Evolutionary conservation across 2,888 invertebrate genomes (phyloP), one percentile per base, ranked within the genome.

Genomic region (Calameuta filiformis): DNA sequence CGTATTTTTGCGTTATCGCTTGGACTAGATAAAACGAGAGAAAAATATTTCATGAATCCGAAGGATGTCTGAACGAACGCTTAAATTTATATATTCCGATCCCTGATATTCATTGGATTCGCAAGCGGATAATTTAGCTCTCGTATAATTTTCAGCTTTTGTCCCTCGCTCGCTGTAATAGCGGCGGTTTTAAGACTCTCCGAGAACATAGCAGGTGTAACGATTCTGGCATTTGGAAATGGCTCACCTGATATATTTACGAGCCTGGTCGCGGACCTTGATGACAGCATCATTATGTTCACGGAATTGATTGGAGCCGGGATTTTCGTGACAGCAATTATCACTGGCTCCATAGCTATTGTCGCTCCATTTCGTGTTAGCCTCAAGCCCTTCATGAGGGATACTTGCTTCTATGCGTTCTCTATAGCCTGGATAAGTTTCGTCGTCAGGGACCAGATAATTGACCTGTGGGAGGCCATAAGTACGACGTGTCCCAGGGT

Each of bases 141-240:
- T 56, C 9, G 23, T 73, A 79, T 71, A 75, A 78, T 78, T 81
- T 83, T 12, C 84, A 94, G 94, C 81, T 93, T 94, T 82, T 94
- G 94, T 80, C 94, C 94, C n/a, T 90, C 93, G 1, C 84, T 94
- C 12, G 90, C 93, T 74, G 91, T 92, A 12, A 91, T 94, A 37
- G 92, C 94, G 1, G 85, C 89, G 75, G 85, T 91, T 1, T 83
- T 94, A 73, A 88, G 88, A 35, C 86, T 94, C 75, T 93, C 93
- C 77, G 93, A 94, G 82, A 93, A 92, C 83, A 91, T 94, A 56
- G 94, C 94, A 12, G 95, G 95, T 4, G 94, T 95, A 12, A 95
- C 95, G n/a, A 92, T 95, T 83, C 88, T 95, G 84, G 95, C 95
- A 0, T 94, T 95, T 87, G 95, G 95, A 33, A 95, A 95, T 87